Base-by-base conservation (phyloP, 2,888 invertebrate genomes). In the Cryptus viduatorius region DNA sequence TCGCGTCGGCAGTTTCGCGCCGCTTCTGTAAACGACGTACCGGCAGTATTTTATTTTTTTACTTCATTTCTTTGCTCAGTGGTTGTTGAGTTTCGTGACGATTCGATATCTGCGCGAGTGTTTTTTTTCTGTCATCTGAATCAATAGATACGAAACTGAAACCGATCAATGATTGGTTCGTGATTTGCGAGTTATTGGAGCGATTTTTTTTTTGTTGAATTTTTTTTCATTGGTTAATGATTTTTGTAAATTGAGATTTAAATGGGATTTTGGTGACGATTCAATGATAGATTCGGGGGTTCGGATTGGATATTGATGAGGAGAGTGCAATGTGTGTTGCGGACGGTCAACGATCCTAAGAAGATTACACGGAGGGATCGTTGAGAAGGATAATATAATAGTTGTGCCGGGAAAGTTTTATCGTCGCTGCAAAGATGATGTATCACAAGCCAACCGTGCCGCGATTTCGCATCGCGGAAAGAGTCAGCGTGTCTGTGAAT, bases 361-460 rank as follows among this genome's bases (percentile, higher is more conserved):
- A 61, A 61, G 61, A 29, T 31, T 61, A 14, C 61, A 61, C 61
- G 37, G n/a, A 14, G 24, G 10, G 61, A 73, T 56, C 37, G 37
- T 42, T 46, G 37, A 78, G 69, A 50, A 64, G 31, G 7, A 64
- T 72, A 79, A 46, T 59, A 53, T 59, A 7, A 24, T 61, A 72
- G 12, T 68, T 67, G 37, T 64, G 19, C 16, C 44, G 72, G 61
- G 56, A 61, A 29, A 67, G 19, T 72, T 76, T 65, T 50, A 29
- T 68, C 48, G 24, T 24, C 46, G 44, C 46, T 48, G 50, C 65
- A n/a, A 82, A 77, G 67, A 93, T 93, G 93, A 93, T 94, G 89
- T 94, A 94, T 86, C 93, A 93, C 80, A 94, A 94, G 82, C 93
- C 93, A 24, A 94, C 93, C 68, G 91, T 92, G 72, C 93, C 93